A percentile compares a stretch with the other conserved stretches of the same genome.
phyloP scores from a whole-genome alignment of 2,113 vertebrate species.

The Lonchura striata region DNA sequence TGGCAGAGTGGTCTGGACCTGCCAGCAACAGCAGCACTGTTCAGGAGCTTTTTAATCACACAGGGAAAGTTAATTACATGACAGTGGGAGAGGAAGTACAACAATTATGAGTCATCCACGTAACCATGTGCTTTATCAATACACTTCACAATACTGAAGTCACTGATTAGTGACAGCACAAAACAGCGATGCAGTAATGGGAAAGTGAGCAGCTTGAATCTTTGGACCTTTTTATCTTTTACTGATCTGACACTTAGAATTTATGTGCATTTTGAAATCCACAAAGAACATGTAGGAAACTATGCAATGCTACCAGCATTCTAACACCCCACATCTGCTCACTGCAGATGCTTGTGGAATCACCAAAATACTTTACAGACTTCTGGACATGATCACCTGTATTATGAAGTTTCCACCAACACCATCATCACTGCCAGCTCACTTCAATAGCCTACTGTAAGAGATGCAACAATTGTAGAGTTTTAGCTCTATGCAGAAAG shows the following conservation, averaged over 20 bases:
- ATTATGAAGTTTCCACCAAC: neutral
- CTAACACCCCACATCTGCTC: neutral
- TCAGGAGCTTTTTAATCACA: neutral
- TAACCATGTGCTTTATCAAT: neutral
- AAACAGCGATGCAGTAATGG: neutral
- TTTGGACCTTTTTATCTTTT: neutral
- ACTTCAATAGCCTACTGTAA: neutral
- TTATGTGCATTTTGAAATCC: neutral
- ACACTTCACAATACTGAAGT: neutral
- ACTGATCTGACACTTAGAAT: neutral
- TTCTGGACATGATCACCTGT: neutral
- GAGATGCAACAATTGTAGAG: neutral
- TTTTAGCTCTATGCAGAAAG: neutral
- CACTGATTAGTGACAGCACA: neutral
- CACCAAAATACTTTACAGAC: neutral
- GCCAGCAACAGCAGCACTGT: neutral
- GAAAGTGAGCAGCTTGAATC: neutral
- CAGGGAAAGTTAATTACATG: neutral
- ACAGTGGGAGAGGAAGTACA: neutral
- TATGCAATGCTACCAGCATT: neutral
- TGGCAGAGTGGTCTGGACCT: neutral
- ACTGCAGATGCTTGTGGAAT: neutral
- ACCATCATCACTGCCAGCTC: neutral
- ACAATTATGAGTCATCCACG: neutral
- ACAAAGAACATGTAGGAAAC: rapidly evolving